Percentiles rank a stretch among this genome's conserved stretches.
Evolutionary conservation across 2,113 vertebrate genomes (phyloP).

Genomic region (Pelobates fuscus): DNA sequence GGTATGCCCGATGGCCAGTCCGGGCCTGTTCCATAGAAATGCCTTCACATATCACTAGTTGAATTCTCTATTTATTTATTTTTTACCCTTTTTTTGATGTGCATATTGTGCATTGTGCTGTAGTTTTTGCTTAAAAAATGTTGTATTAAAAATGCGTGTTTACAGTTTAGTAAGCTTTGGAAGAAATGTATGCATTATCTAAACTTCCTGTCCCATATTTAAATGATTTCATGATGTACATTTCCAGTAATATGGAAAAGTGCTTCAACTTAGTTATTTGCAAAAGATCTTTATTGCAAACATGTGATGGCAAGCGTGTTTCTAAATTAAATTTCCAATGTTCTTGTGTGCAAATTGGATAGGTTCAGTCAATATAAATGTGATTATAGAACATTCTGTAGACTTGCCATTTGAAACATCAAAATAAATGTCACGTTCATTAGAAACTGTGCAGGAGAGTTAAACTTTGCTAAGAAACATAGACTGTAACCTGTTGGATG

Average conservation of each 20-base stretch:
- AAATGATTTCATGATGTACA: conserved; percentile 28
- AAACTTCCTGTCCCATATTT: not conserved
- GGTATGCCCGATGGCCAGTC: too few relatives aligned
- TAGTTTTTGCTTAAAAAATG: too few relatives aligned
- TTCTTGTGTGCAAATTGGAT: conserved; percentile 35
- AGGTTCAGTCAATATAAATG: conserved; percentile 46
- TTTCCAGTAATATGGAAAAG: conserved; percentile 44
- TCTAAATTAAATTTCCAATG: conserved; percentile 46
- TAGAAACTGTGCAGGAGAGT: not conserved
- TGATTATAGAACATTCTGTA: conserved; percentile 37
- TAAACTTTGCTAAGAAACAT: conserved; percentile 3
- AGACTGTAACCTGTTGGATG: not conserved
- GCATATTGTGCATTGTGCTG: too few relatives aligned
- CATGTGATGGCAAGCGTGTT: conserved; percentile 44
- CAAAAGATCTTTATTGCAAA: conserved; percentile 45
- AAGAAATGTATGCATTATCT: too few relatives aligned
- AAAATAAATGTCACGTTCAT: conserved; percentile 34
- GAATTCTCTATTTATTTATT: too few relatives aligned
- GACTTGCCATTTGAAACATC: conserved; percentile 31
- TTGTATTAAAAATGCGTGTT: too few relatives aligned
- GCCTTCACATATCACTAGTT: too few relatives aligned
- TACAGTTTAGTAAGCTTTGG: too few relatives aligned
- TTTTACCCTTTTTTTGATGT: too few relatives aligned
- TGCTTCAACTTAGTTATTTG: conserved; percentile 35
- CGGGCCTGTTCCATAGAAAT: too few relatives aligned